Percentiles rank a stretch among this genome's conserved stretches.
phyloP scores from a whole-genome alignment of 64 coral and sea anemone species.

The Stichodactyla helianthus region DNA sequence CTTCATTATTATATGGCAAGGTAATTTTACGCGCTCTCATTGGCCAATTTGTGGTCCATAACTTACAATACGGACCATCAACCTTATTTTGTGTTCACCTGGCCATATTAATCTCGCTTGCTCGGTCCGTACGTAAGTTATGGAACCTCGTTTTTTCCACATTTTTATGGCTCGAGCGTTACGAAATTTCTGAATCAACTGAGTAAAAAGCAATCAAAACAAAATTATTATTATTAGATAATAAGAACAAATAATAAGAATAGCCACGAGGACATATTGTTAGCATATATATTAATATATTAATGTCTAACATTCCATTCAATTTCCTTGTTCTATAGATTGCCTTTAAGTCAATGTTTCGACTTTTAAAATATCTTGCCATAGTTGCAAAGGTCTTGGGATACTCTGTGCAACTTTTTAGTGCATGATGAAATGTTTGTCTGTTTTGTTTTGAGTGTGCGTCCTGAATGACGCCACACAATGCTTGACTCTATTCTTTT shows the following conservation, averaged over 20 bases:
- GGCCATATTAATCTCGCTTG: too few species aligned
- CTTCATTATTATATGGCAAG: background rate
- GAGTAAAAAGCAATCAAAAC: too few species aligned
- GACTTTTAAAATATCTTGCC: background rate
- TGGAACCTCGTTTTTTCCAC: too few species aligned
- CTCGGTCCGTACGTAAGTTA: too few species aligned
- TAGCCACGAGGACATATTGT: background rate
- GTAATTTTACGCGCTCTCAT: too few species aligned
- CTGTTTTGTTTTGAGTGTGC: slow-evolving; percentile 12
- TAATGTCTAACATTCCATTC: background rate
- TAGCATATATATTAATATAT: background rate
- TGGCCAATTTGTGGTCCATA: too few species aligned
- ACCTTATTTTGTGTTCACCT: too few species aligned
- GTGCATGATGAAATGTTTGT: background rate
- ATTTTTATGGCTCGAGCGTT: too few species aligned
- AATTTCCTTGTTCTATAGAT: background rate
- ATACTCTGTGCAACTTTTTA: background rate
- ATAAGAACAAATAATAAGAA: background rate
- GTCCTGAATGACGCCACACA: slow-evolving; percentile 3
- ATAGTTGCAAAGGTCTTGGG: background rate
- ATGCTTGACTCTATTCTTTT: background rate
- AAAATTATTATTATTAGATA: too few species aligned
- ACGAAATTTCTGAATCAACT: too few species aligned
- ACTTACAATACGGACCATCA: too few species aligned
- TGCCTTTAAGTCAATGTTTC: background rate